Conservation (phyloP, 64 coral and sea anemone species). For the Dendrophyllia cribrosa region DNA sequence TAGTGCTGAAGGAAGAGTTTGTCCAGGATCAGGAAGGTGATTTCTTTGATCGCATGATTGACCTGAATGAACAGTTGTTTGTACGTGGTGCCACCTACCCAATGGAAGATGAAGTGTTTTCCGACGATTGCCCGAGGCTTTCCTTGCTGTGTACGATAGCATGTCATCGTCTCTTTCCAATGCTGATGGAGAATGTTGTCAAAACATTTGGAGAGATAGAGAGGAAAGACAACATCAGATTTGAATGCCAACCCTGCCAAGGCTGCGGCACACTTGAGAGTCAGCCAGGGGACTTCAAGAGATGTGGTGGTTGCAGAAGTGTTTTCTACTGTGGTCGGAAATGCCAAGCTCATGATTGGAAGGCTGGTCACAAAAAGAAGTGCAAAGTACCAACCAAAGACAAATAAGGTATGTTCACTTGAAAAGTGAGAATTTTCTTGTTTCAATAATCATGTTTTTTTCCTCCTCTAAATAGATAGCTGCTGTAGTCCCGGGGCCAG, state of each 20-base stretch:
- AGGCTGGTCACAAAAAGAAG: constrained; percentile 40
- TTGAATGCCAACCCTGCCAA: constrained; percentile 36
- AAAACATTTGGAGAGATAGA: constrained; percentile 24
- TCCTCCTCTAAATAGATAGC: too few species aligned
- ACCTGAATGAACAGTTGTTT: constrained; percentile 19
- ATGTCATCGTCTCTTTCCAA: constrained; percentile 21
- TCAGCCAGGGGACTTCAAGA: constrained; percentile 42
- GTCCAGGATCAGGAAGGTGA: constrained; percentile 23
- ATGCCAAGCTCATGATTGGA: constrained; percentile 66
- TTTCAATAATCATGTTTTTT: too few species aligned
- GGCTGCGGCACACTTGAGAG: constrained; percentile 17
- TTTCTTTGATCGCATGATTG: constrained; percentile 33
- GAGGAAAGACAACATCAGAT: constrained; percentile 13
- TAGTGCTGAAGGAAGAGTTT: constrained; percentile 7
- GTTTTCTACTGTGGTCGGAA: constrained; percentile 50
- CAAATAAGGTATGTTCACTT: background rate
- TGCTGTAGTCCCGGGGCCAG: too few species aligned
- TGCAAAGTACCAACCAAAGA: background rate
- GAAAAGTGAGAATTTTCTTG: background rate
- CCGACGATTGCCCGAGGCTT: background rate
- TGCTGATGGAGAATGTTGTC: constrained; percentile 1
- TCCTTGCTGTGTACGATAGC: constrained; percentile 16
- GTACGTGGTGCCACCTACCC: background rate
- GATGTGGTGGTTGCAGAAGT: constrained; percentile 37
- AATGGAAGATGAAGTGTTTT: constrained; percentile 28